Percentiles rank a stretch among this genome's conserved stretches.
Evolutionary conservation across 35 echinoderm and acorn worm genomes (phyloP).

Genomic region (Ophiothrix spiculata): DNA sequence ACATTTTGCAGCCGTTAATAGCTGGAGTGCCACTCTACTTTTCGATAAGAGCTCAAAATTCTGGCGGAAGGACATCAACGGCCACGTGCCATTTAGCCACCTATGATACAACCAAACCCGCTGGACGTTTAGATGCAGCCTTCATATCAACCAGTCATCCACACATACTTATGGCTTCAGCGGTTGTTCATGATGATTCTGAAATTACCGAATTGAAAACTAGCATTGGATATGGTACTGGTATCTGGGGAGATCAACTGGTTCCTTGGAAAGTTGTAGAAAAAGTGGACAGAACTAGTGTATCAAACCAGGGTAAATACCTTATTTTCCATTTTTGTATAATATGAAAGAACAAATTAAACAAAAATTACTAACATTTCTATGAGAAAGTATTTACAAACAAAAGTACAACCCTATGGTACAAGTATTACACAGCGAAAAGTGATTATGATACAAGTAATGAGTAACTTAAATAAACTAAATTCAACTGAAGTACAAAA

Average conservation of each 20-base stretch:
- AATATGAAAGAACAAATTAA: too few relatives aligned
- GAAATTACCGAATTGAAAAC: conserved; percentile 10
- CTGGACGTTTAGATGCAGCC: conserved; percentile 6
- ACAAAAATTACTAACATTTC: too few relatives aligned
- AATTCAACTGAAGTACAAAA: too few relatives aligned
- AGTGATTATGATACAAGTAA: too few relatives aligned
- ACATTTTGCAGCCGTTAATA: not conserved
- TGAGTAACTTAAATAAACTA: too few relatives aligned
- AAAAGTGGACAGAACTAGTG: too few relatives aligned
- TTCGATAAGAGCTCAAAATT: conserved; percentile 29
- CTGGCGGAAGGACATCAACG: not conserved
- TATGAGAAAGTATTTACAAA: too few relatives aligned
- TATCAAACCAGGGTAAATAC: too few relatives aligned
- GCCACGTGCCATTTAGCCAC: conserved; percentile 27
- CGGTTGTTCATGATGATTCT: conserved; percentile 28
- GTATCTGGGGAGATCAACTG: conserved; percentile 23
- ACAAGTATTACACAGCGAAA: too few relatives aligned
- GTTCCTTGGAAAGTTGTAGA: conserved; percentile 1
- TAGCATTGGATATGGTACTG: conserved; percentile 21
- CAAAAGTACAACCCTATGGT: too few relatives aligned
- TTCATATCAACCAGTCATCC: conserved; percentile 39
- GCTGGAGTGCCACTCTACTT: conserved; percentile 31
- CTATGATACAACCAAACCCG: conserved; percentile 31
- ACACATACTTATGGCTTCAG: conserved; percentile 25
- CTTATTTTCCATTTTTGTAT: too few relatives aligned